A percentile compares a stretch with the other conserved stretches of the same genome.
Evolutionary conservation across 2,797 vertebrate species (phyloP).

Genomic region (Nannoperca australis): DNA sequence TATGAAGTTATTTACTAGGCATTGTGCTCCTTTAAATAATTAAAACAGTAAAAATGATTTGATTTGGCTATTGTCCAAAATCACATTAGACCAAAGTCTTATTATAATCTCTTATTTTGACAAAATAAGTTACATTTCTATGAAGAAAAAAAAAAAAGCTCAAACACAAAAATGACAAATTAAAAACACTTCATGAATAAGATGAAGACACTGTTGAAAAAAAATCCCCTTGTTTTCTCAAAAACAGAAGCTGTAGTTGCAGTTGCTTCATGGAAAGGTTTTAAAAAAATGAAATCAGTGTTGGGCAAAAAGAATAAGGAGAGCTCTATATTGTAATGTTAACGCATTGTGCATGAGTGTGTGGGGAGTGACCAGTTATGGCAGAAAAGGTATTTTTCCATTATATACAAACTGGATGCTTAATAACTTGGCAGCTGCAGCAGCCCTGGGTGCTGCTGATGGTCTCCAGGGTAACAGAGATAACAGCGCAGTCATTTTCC

Average conservation of each 20-base stretch:
- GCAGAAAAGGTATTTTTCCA: slow-evolving; percentile 92
- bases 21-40: slow-evolving; percentile 3
- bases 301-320: slow-evolving; percentile 28
- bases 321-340: slow-evolving; percentile 78
- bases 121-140: background rate
- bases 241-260: background rate
- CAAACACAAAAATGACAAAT: background rate
- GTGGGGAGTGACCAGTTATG: slow-evolving; percentile 87
- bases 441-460: slow-evolving; percentile 89
- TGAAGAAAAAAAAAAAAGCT: background rate
- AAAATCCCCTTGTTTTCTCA: background rate
- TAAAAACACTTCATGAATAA: background rate
- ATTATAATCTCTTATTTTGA: background rate
- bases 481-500: slow-evolving; percentile 95
- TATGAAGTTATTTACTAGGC: background rate
- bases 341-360: slow-evolving; percentile 80
- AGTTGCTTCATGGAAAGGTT: slow-evolving; percentile 6
- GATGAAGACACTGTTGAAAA: background rate
- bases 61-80: background rate
- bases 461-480: slow-evolving; percentile 96
- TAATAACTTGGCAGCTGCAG: slow-evolving; percentile 94
- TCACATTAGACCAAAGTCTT: background rate
- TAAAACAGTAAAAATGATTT: slow-evolving; percentile 1
- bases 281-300: background rate
- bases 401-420: slow-evolving; percentile 91